Percentiles rank a stretch among this genome's conserved stretches.
Conservation (phyloP, 2,113 vertebrate genomes). For the Perca fluviatilis region DNA sequence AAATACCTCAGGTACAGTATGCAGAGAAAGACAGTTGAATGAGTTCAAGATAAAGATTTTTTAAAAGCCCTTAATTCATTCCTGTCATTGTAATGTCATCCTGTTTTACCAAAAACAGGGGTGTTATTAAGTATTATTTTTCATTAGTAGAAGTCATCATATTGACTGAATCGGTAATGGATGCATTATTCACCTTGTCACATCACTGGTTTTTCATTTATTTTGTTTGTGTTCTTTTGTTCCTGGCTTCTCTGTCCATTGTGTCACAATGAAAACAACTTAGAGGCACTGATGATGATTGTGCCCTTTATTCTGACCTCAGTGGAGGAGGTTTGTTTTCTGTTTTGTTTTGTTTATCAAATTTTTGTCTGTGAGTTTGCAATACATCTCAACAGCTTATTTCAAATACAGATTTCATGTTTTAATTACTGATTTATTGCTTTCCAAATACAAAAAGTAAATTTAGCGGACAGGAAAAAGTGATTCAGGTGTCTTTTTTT, state of each 20-base stretch:
- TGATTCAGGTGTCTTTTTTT: not conserved
- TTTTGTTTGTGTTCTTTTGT: conserved; percentile 10
- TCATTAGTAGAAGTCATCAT: conserved; percentile 35
- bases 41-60: conserved; percentile 30
- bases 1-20: not conserved
- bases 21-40: conserved; percentile 7
- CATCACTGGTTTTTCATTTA: conserved; percentile 33
- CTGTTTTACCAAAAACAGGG: conserved; percentile 31
- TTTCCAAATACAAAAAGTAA: conserved; percentile 12
- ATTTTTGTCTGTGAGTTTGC: conserved; percentile 4
- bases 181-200: conserved; percentile 19
- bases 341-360: not conserved
- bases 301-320: conserved; percentile 29
- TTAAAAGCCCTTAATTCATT: not conserved
- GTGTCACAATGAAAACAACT: conserved; percentile 35
- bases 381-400: not conserved
- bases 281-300: conserved; percentile 17
- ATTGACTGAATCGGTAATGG: conserved; percentile 15
- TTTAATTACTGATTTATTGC: not conserved
- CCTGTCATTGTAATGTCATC: conserved; percentile 22
- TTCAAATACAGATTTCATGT: not conserved
- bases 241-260: conserved; percentile 13
- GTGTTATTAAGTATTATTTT: conserved; percentile 45
- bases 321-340: not conserved
- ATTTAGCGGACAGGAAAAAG: not conserved